Conservation (phyloP, 92 coral and sea anemone genomes). For the Parazoanthus swiftii region DNA sequence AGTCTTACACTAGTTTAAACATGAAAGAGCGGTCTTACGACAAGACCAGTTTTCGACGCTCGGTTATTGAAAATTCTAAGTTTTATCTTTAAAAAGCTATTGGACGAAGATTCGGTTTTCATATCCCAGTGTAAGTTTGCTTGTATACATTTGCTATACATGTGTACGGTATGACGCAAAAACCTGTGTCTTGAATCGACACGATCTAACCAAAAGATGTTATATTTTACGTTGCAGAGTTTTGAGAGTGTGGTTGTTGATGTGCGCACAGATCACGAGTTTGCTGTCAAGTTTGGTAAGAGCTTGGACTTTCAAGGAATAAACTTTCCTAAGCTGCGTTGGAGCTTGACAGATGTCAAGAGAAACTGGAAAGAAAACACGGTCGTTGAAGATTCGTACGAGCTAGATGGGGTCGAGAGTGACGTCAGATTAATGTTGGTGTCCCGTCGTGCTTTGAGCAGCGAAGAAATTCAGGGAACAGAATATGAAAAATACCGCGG, state of each 20-base stretch:
- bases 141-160: no score
- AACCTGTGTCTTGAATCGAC: no score
- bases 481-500: constrained; percentile 74
- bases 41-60: no score
- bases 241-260: constrained; percentile 60
- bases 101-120: no score
- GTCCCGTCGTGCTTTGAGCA: constrained; percentile 76
- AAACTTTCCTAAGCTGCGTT: constrained; percentile 71
- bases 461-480: constrained; percentile 71
- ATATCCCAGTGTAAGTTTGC: no score
- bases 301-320: constrained; percentile 57
- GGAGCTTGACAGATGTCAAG: constrained; percentile 91
- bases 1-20: no score
- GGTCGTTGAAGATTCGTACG: constrained; percentile 41
- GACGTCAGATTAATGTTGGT: constrained; percentile 86
- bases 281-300: constrained; percentile 59
- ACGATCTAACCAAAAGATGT: background rate
- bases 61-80: no score
- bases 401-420: constrained; percentile 84
- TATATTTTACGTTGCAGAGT: background rate
- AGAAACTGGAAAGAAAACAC: constrained; percentile 80
- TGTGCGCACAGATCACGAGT: constrained; percentile 69
- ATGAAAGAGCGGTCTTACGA: no score
- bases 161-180: background rate
- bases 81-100: no score